Conservation (phyloP, 2,113 vertebrate species). For the Gasterosteus aculeatus region DNA sequence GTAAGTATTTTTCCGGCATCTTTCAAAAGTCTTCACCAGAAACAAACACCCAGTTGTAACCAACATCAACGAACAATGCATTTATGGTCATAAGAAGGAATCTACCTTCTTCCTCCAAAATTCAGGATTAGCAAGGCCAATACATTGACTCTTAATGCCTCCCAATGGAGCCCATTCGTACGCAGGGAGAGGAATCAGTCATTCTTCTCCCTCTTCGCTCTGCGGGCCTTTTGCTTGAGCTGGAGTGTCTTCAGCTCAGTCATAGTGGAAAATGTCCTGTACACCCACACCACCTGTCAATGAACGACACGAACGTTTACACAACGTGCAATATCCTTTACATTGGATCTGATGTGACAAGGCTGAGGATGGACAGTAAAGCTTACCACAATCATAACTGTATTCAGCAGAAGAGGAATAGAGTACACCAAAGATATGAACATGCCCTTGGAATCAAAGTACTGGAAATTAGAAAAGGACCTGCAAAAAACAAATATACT, state of each 20-base stretch:
- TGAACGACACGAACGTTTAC: neutral
- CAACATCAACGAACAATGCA: slow-evolving; percentile 16
- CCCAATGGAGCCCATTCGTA: slow-evolving; percentile 36
- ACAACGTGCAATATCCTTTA: neutral
- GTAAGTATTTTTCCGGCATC: neutral
- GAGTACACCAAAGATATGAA: slow-evolving; percentile 95
- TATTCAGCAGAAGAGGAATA: slow-evolving; percentile 88
- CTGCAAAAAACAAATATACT: slow-evolving; percentile 73
- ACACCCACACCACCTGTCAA: slow-evolving; percentile 89
- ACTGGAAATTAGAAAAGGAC: slow-evolving; percentile 91
- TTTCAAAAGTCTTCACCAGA: neutral
- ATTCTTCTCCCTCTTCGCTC: slow-evolving; percentile 78
- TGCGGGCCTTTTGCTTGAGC: slow-evolving; percentile 81
- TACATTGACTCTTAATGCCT: slow-evolving; percentile 7
- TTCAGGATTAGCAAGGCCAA: slow-evolving; percentile 45
- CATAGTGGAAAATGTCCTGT: slow-evolving; percentile 90
- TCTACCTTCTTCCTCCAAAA: slow-evolving; percentile 29
- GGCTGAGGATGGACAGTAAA: neutral
- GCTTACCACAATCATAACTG: slow-evolving; percentile 92
- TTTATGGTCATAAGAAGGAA: slow-evolving; percentile 30
- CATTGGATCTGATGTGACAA: neutral
- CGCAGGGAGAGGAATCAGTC: slow-evolving; percentile 52
- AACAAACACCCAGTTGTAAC: slow-evolving; percentile 6
- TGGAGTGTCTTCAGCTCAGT: slow-evolving; percentile 88
- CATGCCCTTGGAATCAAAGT: slow-evolving; percentile 97